These are phyloP conservation scores for Chironomus tepperi DNA, from an alignment of 1,140 invertebrate genomes.

Conservation along the genomic window DNA sequence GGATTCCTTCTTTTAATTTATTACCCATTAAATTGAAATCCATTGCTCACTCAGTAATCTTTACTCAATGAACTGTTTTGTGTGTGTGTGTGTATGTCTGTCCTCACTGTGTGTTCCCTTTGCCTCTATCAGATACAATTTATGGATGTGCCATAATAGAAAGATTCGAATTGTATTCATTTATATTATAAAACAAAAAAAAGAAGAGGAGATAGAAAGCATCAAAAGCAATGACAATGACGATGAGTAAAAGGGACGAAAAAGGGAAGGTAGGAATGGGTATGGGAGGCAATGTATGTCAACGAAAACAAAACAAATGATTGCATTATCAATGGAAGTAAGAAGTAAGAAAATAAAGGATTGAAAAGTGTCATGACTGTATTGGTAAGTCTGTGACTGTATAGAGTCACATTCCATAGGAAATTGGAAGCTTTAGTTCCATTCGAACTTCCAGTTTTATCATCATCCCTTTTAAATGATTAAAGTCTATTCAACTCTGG, in stretches of 20 bases:
- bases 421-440: too few species aligned
- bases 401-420: neutral
- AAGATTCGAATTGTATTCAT: neutral
- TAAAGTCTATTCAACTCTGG: constrained; percentile 12
- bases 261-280: neutral
- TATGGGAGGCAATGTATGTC: neutral
- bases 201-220: neutral
- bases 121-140: neutral
- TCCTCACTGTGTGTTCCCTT: too few species aligned
- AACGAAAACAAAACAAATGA: constrained; percentile 18
- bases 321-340: neutral
- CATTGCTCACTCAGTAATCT: constrained; percentile 6
- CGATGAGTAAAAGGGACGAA: neutral
- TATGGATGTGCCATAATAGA: neutral
- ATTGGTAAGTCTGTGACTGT: neutral
- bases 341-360: neutral
- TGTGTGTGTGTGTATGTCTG: too few species aligned
- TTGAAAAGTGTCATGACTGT: neutral
- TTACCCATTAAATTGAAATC: neutral
- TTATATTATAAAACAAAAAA: neutral
- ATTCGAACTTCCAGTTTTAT: too few species aligned
- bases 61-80: neutral
- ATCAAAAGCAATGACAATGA: neutral
- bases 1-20: too few species aligned
- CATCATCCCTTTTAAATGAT: neutral